A percentile compares a stretch with the other conserved stretches of the same genome.
Evolutionary conservation across 2,888 invertebrate species (phyloP).

Genomic region (Quadriops clusia): DNA sequence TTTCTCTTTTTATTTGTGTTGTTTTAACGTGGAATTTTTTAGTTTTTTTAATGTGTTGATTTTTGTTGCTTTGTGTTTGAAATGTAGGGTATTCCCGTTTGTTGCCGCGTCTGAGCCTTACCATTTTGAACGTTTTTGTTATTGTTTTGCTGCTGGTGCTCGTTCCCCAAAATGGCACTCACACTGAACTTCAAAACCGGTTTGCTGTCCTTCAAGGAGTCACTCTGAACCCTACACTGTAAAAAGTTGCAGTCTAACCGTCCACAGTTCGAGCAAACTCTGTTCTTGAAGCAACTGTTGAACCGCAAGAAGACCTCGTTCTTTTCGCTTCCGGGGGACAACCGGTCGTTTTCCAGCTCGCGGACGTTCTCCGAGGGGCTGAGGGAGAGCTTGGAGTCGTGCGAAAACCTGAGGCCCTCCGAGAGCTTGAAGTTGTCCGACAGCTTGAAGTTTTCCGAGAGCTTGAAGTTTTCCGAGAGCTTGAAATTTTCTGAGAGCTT

Average conservation of each 20-base stretch:
- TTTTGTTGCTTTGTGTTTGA: too few species aligned
- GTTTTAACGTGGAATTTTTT: too few species aligned
- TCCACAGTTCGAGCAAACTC: conserved; percentile 45
- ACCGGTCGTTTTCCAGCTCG: conserved; percentile 21
- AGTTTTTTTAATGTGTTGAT: too few species aligned
- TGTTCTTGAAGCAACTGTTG: conserved; percentile 30
- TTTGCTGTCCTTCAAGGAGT: conserved; percentile 38
- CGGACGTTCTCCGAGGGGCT: conserved; percentile 10
- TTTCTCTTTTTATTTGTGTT: too few species aligned
- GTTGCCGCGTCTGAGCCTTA: conserved; percentile 17
- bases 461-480: conserved; percentile 12
- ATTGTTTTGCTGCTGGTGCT: conserved; percentile 22
- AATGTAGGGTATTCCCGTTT: too few species aligned
- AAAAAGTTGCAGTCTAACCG: conserved; percentile 42
- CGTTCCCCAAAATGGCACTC: conserved; percentile 73
- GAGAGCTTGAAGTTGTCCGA: conserved; percentile 10
- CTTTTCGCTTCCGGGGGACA: conserved; percentile 22
- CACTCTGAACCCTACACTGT: conserved; percentile 27
- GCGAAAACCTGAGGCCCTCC: conserved; percentile 12
- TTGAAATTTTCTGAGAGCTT: too few species aligned
- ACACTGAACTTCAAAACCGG: conserved; percentile 87
- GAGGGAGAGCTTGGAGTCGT: conserved; percentile 10
- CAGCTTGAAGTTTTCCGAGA: conserved; percentile 3
- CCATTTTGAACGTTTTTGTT: conserved; percentile 22
- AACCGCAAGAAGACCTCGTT: conserved; percentile 30